These are phyloP conservation scores for Pogonomyrmex barbatus DNA, from an alignment of 1,140 invertebrate genomes.

Conservation along the genomic window DNA sequence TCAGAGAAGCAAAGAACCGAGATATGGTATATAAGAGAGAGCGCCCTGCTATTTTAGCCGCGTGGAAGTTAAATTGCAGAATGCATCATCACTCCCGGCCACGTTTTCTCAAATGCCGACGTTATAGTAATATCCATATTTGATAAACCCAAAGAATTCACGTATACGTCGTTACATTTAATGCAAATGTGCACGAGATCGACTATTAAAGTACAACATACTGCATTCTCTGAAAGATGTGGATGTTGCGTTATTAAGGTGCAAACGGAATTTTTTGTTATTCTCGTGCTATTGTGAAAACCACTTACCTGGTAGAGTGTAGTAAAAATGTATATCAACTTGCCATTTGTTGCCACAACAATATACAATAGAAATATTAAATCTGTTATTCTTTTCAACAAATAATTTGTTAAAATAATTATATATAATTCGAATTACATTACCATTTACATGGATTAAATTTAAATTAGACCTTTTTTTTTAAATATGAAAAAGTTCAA, in stretches of 20 bases:
- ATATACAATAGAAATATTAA: not conserved
- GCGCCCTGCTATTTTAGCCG: slow-evolving; percentile 45
- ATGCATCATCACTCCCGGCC: slow-evolving; percentile 30
- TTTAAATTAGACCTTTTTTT: not conserved
- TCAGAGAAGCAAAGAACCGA: slow-evolving; percentile 41
- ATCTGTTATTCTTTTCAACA: not conserved
- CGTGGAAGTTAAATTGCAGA: slow-evolving; percentile 44
- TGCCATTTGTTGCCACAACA: not conserved
- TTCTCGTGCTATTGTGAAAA: not conserved
- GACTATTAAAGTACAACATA: not conserved
- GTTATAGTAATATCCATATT: not conserved
- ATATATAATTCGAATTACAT: not conserved
- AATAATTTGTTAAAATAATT: not conserved
- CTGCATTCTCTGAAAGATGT: not conserved
- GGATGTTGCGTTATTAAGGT: not conserved
- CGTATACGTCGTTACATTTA: not conserved
- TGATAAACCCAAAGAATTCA: slow-evolving; percentile 14
- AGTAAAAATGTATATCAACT: not conserved
- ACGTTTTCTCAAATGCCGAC: slow-evolving; percentile 27
- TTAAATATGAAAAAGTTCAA: not conserved
- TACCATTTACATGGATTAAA: not conserved
- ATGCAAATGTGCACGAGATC: not conserved
- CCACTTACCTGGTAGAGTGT: not conserved
- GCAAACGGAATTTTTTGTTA: not conserved
- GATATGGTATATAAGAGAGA: slow-evolving; percentile 7